A percentile compares a stretch with the other conserved stretches of the same genome.
phyloP scores from a whole-genome alignment of 2,888 invertebrate genomes.

The Dastarcus helophoroides region DNA sequence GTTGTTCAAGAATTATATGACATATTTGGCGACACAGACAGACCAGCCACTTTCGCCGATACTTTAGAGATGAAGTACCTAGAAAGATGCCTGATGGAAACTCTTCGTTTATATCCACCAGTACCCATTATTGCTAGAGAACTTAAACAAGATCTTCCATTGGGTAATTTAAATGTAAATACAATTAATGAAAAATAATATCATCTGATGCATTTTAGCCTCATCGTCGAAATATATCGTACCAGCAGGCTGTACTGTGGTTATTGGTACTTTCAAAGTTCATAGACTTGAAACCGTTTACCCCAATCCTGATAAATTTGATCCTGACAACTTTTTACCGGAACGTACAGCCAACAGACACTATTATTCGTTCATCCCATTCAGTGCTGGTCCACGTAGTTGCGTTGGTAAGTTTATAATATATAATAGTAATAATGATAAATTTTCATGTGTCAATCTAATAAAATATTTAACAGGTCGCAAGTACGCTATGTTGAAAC shows the following conservation, averaged over 20 bases:
- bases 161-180: slow-evolving; percentile 37
- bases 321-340: slow-evolving; percentile 71
- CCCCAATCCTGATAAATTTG: slow-evolving; percentile 57
- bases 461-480: slow-evolving; percentile 44
- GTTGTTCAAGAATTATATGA: slow-evolving; percentile 63
- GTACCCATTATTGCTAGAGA: slow-evolving; percentile 68
- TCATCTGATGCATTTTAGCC: slow-evolving; percentile 3
- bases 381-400: slow-evolving; percentile 70
- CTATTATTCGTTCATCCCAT: slow-evolving; percentile 69
- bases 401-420: slow-evolving; percentile 51
- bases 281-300: slow-evolving; percentile 57
- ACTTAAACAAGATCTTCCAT: slow-evolving; percentile 55
- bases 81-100: slow-evolving; percentile 67
- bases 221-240: no score
- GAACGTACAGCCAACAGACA: slow-evolving; percentile 63
- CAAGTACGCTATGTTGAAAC: slow-evolving; percentile 66
- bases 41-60: slow-evolving; percentile 65
- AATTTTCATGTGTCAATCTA: no score
- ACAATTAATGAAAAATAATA: slow-evolving; percentile 3
- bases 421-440: slow-evolving; percentile 2
- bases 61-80: slow-evolving; percentile 72
- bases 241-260: slow-evolving; percentile 60
- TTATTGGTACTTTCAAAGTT: slow-evolving; percentile 53
- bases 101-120: slow-evolving; percentile 67
- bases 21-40: slow-evolving; percentile 67